These are phyloP conservation scores for Synanceia verrucosa DNA, from an alignment of 2,797 vertebrate genomes.

Conservation along the genomic window DNA sequence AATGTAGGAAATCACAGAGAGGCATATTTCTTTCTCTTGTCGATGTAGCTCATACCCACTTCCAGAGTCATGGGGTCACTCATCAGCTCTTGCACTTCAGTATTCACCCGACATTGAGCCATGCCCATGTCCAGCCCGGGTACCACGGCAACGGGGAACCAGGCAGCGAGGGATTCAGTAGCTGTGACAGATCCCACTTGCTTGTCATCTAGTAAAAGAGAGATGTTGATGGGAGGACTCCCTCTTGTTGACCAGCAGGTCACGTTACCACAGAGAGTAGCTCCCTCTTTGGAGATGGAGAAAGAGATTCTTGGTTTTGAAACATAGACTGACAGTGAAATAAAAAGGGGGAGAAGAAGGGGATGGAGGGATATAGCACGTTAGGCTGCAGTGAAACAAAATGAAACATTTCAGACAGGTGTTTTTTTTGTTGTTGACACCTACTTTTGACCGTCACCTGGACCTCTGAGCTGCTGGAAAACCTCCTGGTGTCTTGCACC, in stretches of 20 bases:
- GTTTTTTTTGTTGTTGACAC: not conserved
- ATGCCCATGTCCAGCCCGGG: slow-evolving; percentile 66
- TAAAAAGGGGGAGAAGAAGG: not conserved
- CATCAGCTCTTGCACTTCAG: slow-evolving; percentile 63
- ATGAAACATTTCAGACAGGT: not conserved
- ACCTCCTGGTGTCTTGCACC: slow-evolving; percentile 44
- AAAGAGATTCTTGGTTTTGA: slow-evolving; percentile 76
- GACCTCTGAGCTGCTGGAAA: slow-evolving; percentile 74
- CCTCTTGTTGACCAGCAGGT: slow-evolving; percentile 75
- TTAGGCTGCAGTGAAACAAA: not conserved
- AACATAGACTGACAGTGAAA: slow-evolving; percentile 63
- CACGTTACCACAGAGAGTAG: slow-evolving; percentile 65
- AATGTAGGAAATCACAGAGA: not conserved
- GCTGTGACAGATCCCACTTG: slow-evolving; percentile 32
- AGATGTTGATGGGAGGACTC: slow-evolving; percentile 73
- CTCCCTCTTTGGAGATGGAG: slow-evolving; percentile 62
- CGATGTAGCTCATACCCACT: slow-evolving; percentile 73
- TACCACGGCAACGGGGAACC: slow-evolving; percentile 67
- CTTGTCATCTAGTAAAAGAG: slow-evolving; percentile 58
- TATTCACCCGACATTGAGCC: slow-evolving; percentile 68
- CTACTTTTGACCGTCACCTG: slow-evolving; percentile 79
- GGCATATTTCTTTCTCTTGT: not conserved
- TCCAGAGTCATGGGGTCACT: slow-evolving; percentile 74
- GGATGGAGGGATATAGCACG: not conserved
- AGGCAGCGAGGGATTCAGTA: slow-evolving; percentile 51